A percentile compares a stretch with the other conserved stretches of the same genome.
phyloP scores from a whole-genome alignment of 2,113 vertebrate genomes.

The Madoqua kirkii region DNA sequence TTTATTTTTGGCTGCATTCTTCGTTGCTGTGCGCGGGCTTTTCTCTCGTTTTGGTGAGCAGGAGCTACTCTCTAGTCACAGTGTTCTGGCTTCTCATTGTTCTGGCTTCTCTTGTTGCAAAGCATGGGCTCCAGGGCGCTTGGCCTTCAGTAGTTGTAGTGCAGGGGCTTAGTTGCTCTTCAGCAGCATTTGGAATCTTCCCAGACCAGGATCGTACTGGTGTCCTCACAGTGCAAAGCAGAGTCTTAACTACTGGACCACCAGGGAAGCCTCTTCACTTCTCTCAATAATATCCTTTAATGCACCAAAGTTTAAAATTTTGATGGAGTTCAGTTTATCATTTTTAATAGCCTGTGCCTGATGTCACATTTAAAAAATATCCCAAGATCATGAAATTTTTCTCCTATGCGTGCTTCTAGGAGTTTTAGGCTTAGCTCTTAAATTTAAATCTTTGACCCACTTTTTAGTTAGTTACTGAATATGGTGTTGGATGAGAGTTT shows the following conservation, averaged over 20 bases:
- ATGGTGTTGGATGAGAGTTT: not conserved
- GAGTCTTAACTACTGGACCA: not conserved
- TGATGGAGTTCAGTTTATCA: not conserved
- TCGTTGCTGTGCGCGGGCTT: not conserved
- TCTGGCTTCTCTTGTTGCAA: not conserved
- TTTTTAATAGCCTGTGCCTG: not conserved
- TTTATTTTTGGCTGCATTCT: not conserved
- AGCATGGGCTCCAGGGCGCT: not conserved
- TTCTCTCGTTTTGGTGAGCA: fast-evolving
- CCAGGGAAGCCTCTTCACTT: not conserved
- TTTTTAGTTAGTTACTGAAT: not conserved
- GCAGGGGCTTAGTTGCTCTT: not conserved
- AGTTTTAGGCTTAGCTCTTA: not conserved
- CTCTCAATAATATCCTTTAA: not conserved
- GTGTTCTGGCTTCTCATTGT: fast-evolving
- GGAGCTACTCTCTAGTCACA: not conserved
- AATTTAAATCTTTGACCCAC: not conserved
- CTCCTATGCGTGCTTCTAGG: not conserved
- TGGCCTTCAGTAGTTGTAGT: fast-evolving
- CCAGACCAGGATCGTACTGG: not conserved
- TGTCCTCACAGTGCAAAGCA: not conserved
- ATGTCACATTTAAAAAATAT: not conserved
- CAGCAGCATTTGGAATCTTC: not conserved
- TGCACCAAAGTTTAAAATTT: not conserved
- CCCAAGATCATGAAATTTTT: not conserved